phyloP scores from a whole-genome alignment of 2,113 vertebrate genomes.

The Leucoraja erinaceus region DNA sequence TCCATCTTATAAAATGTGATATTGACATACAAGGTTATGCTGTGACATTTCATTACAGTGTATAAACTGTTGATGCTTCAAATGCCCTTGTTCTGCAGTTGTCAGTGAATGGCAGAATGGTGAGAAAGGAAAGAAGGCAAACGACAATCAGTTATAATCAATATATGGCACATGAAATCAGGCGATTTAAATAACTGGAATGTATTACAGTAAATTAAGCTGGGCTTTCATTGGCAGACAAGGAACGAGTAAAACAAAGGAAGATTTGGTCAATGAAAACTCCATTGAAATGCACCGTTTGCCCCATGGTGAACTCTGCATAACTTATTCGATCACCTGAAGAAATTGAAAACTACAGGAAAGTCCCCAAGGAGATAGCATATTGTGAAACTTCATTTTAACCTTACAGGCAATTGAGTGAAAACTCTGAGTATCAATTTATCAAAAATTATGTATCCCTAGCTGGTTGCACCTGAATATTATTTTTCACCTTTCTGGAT shows the following conservation, averaged over 20 bases:
- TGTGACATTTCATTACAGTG: not conserved
- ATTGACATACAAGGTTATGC: not conserved
- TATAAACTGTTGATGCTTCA: not conserved
- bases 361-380: not conserved
- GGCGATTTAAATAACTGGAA: not conserved
- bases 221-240: not conserved
- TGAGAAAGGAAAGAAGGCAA: not conserved
- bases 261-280: not conserved
- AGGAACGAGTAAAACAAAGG: not conserved
- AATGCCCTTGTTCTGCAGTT: not conserved
- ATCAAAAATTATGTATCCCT: slow-evolving; percentile 29
- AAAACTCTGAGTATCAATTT: slow-evolving; percentile 12
- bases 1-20: not conserved
- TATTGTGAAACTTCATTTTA: not conserved
- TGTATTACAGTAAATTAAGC: not conserved
- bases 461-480: slow-evolving; percentile 24
- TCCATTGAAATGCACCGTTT: not conserved
- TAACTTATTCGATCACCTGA: slow-evolving; percentile 21
- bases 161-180: not conserved
- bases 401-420: not conserved
- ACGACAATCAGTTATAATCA: not conserved
- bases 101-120: not conserved
- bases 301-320: not conserved
- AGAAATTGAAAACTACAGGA: not conserved
- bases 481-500: slow-evolving; percentile 19